Base-by-base conservation (phyloP, 2,113 vertebrate species). In the Colistium nudipinnis region DNA sequence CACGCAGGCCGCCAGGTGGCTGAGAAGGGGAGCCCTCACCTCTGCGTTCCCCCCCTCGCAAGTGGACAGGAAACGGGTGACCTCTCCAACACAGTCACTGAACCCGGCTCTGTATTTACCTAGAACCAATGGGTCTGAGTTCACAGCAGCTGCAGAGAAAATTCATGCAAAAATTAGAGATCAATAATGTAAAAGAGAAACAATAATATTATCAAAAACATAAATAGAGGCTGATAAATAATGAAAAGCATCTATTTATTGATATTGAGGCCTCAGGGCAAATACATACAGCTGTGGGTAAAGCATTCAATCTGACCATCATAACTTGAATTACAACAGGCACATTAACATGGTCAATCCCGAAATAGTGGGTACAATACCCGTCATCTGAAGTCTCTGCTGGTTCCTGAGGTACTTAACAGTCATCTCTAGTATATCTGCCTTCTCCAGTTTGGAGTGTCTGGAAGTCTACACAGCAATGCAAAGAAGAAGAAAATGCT, bases 391-490 rank as follows among this genome's bases (percentile, higher is more conserved):
- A 4, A 94, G 93, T 36, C 95, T 82, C 90, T 98, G 97, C 66
- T 98, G 90, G 90, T 92, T 96, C 86, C 95, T 93, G 52, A 98
- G 94, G 91, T 98, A 96, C 79, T 96, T 98, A 78, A 98, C 97
- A 0, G 96, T 98, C 96, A 98, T 98, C 87, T 98, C 97, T 48
- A 98, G 92, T 64, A 98, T 98, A 75, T 98, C 97, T 0, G 97
- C 97, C 87, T 98, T 98, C 89, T 98, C 97, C 83, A 98, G 89
- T 87, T 98, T 98, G 24, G 97, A 98, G 87, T 98, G 96, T 81
- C 96, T 93, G 28, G 96, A 98, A 82, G 94, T 97, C 97, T 98
- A 88, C 43, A 72, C 0, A 25, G 2, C 64, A 7, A 55, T 22
- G 4, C 12, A 4, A 13, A 3, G 13, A 12, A n/a, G n/a, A n/a